A percentile compares a stretch with the other conserved stretches of the same genome.
Conservation (phyloP, 2,797 vertebrate species). For the Parotocinclus haroldoi region DNA sequence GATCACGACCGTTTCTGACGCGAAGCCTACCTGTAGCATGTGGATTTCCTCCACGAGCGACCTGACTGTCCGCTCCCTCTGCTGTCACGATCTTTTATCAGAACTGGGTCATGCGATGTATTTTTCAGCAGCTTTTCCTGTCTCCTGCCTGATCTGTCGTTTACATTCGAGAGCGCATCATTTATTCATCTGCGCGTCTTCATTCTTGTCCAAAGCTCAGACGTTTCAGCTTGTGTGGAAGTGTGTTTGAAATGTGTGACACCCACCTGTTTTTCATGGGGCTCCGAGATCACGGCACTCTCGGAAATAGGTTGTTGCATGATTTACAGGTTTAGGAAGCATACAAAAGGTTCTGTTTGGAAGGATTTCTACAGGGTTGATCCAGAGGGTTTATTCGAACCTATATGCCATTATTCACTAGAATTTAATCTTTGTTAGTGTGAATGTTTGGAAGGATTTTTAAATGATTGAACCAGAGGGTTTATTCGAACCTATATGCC, state of each 20-base stretch:
- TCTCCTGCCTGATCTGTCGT: constrained; percentile 49
- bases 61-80: not conserved
- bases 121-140: constrained; percentile 64
- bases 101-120: constrained; percentile 69
- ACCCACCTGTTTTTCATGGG: not conserved
- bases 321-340: too few relatives aligned
- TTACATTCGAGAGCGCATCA: constrained; percentile 56
- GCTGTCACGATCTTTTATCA: constrained; percentile 40
- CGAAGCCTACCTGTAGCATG: constrained; percentile 4
- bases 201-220: not conserved
- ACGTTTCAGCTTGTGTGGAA: not conserved
- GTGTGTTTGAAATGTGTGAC: not conserved
- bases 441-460: too few relatives aligned
- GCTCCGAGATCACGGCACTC: too few relatives aligned
- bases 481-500: too few relatives aligned
- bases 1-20: not conserved
- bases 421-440: too few relatives aligned
- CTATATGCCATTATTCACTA: too few relatives aligned
- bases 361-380: too few relatives aligned
- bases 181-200: constrained; percentile 68
- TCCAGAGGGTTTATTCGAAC: too few relatives aligned
- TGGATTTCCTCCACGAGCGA: not conserved
- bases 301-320: too few relatives aligned
- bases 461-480: too few relatives aligned
- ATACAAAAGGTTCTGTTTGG: too few relatives aligned